These are phyloP conservation scores for Phymorhynchus buccinoides DNA, from an alignment of 1,140 invertebrate genomes.

Conservation along the genomic window DNA sequence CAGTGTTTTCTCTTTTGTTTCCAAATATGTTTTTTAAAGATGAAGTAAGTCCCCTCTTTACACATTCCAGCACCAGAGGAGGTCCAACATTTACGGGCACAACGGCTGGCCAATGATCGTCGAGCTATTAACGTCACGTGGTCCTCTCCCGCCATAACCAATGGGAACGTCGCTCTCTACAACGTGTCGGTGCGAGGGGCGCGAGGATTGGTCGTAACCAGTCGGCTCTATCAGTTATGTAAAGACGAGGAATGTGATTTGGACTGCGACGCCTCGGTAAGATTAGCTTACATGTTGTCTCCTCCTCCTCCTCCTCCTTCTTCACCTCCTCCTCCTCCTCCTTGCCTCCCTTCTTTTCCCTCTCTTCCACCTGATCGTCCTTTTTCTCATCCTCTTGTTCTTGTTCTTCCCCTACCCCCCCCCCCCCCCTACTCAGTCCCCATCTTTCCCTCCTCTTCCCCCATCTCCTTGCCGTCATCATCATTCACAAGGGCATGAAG, in stretches of 20 bases:
- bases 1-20: too few relatives aligned
- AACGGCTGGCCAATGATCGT: not conserved
- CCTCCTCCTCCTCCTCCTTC: not conserved
- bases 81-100: not conserved
- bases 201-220: not conserved
- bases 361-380: too few relatives aligned
- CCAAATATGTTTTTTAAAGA: too few relatives aligned
- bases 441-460: not conserved
- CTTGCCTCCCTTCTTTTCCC: not conserved
- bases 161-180: not conserved
- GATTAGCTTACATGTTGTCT: too few relatives aligned
- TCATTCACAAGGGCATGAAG: too few relatives aligned
- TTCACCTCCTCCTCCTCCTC: not conserved
- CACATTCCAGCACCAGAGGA: conserved; percentile 5
- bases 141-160: not conserved
- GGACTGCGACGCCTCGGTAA: not conserved
- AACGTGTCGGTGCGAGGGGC: not conserved
- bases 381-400: not conserved
- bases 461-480: too few relatives aligned
- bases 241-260: not conserved
- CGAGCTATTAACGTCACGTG: conserved; percentile 18
- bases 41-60: too few relatives aligned
- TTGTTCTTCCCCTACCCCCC: not conserved
- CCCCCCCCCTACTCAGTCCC: not conserved
- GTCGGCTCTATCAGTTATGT: not conserved